phyloP scores from a whole-genome alignment of 1,140 invertebrate genomes.

The Lamellibrachia luymesi region DNA sequence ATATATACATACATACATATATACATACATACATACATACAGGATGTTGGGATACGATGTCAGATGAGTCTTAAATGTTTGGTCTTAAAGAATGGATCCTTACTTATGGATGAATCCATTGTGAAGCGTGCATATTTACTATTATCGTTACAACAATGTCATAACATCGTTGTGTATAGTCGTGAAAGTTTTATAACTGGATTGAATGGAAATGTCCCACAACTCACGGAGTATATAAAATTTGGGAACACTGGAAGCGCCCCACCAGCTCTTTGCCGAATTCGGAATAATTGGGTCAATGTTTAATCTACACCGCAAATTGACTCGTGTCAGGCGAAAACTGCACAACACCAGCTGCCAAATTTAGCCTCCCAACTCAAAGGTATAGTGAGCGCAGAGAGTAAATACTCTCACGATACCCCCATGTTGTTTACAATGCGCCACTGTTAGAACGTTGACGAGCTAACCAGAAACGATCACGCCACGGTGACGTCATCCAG shows the following conservation, averaged over 20 bases:
- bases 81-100: no score
- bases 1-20: no score
- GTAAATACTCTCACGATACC: neutral
- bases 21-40: no score
- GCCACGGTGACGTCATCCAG: neutral
- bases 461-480: neutral
- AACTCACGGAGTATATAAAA: no score
- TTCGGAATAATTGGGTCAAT: neutral
- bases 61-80: no score
- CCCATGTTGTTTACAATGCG: neutral
- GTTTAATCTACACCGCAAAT: neutral
- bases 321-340: neutral
- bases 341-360: neutral
- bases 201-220: neutral
- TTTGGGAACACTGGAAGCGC: neutral
- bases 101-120: no score
- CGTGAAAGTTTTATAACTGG: neutral
- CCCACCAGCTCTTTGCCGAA: neutral
- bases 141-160: neutral
- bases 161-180: neutral
- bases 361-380: neutral
- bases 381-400: neutral
- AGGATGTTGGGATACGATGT: no score
- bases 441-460: neutral
- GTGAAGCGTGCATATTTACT: neutral